Evolutionary conservation across 2,113 vertebrate species (phyloP).

Genomic region (Sapayoa aenigma): DNA sequence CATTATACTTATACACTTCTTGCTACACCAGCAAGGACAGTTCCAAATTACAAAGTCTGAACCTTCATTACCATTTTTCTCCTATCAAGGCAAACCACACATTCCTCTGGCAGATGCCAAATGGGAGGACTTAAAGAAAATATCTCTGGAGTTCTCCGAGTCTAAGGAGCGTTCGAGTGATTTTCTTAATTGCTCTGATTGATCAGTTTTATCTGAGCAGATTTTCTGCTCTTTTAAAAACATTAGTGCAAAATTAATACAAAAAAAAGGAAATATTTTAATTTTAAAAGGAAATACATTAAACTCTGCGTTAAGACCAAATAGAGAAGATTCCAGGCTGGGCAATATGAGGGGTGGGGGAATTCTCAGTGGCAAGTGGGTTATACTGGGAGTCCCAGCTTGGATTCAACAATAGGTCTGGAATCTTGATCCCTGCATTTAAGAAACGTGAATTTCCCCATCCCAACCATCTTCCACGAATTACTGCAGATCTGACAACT

Average conservation of each 20-base stretch:
- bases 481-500: slow-evolving; percentile 46
- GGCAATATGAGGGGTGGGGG: background rate
- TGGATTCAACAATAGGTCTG: slow-evolving; percentile 14
- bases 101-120: slow-evolving; percentile 7
- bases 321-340: background rate
- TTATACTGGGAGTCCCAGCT: background rate
- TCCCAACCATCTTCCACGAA: slow-evolving; percentile 25
- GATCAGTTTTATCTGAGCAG: background rate
- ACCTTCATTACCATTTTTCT: slow-evolving; percentile 14
- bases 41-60: background rate
- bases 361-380: background rate
- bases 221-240: background rate
- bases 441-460: slow-evolving; percentile 51
- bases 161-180: background rate
- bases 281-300: background rate
- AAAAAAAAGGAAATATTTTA: too few relatives aligned
- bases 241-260: too few relatives aligned
- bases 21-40: background rate
- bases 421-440: background rate
- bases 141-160: background rate
- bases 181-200: background rate
- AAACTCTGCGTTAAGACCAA: background rate
- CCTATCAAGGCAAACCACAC: slow-evolving; percentile 17
- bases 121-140: background rate
- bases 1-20: background rate